Conservation (phyloP, 2,113 vertebrate genomes). For the Sorex araneus region DNA sequence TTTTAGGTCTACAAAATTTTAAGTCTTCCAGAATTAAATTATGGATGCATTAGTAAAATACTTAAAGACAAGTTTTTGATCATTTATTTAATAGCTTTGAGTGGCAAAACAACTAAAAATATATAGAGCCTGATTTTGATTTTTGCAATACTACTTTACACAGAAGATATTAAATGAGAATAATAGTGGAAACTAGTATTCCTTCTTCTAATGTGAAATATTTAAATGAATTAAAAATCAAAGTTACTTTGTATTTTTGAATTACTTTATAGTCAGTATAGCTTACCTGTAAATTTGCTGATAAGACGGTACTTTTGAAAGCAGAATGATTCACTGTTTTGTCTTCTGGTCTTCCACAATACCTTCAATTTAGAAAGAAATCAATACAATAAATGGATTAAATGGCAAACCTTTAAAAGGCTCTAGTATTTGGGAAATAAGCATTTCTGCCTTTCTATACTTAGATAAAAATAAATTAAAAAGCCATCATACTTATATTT, state of each 20-base stretch:
- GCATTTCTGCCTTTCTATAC: not conserved
- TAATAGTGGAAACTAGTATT: not conserved
- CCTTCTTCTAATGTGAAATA: not conserved
- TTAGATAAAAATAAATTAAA: conserved; percentile 56
- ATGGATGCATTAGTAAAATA: conserved; percentile 8
- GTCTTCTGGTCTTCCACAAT: not conserved
- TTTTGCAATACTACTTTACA: not conserved
- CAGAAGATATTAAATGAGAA: not conserved
- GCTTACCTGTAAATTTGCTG: conserved; percentile 40
- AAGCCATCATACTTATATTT: not conserved
- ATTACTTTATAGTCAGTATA: not conserved
- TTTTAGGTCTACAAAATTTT: not conserved
- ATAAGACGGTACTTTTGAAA: not conserved
- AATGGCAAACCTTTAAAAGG: not conserved
- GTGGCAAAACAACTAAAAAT: not conserved
- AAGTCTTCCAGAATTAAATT: not conserved
- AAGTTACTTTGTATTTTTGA: not conserved
- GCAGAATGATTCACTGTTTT: not conserved
- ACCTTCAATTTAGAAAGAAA: conserved; percentile 46
- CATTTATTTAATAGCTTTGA: not conserved
- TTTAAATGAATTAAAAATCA: not conserved
- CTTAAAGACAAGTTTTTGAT: not conserved
- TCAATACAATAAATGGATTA: not conserved
- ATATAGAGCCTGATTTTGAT: not conserved
- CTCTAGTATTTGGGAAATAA: not conserved